Evolutionary conservation across 2,888 invertebrate species (phyloP).

Genomic region (Acronicta psi): DNA sequence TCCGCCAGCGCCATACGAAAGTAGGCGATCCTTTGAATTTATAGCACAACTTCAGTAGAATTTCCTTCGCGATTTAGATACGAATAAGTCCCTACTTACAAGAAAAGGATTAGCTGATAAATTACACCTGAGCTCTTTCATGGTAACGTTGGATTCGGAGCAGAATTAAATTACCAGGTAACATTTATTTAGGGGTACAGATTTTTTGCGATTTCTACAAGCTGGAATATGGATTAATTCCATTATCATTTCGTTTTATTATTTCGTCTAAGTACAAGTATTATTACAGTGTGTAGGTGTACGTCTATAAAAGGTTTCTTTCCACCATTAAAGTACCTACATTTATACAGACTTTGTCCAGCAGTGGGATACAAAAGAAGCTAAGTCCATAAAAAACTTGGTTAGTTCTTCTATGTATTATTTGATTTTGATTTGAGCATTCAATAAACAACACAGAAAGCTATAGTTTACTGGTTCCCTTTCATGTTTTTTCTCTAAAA

Average conservation of each 20-base stretch:
- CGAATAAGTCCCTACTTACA: conserved; percentile 43
- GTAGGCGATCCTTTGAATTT: conserved; percentile 34
- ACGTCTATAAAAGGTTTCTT: too few species aligned
- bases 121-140: conserved; percentile 36
- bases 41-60: conserved; percentile 42
- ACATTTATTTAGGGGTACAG: conserved; percentile 2
- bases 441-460: too few species aligned
- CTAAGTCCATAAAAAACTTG: too few species aligned
- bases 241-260: conserved; percentile 32
- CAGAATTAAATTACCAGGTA: conserved; percentile 10
- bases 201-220: conserved; percentile 2
- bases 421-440: too few species aligned
- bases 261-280: background rate
- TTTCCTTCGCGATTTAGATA: conserved; percentile 45
- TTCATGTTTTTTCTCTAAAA: too few species aligned
- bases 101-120: conserved; percentile 50
- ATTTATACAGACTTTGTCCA: too few species aligned
- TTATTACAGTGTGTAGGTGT: too few species aligned
- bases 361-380: too few species aligned
- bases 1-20: conserved; percentile 36
- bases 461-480: too few species aligned
- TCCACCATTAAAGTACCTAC: too few species aligned
- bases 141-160: conserved; percentile 7
- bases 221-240: conserved; percentile 1
- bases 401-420: too few species aligned